Evolutionary conservation across 2,113 vertebrate genomes (phyloP).

Genomic region (Bambusicola thoracicus): DNA sequence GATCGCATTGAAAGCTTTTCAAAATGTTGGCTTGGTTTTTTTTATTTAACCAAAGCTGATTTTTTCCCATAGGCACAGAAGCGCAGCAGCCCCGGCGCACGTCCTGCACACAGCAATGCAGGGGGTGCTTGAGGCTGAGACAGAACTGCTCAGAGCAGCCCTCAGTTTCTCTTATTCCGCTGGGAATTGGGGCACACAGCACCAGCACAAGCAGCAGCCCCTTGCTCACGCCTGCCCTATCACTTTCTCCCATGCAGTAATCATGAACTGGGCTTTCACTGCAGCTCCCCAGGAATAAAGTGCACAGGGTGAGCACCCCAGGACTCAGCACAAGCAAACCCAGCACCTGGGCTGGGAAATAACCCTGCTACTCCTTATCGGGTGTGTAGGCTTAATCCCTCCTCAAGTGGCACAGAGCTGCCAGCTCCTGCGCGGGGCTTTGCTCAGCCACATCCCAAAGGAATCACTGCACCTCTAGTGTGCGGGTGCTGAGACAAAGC

Average conservation of each 20-base stretch:
- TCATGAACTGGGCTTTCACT: accelerated
- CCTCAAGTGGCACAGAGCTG: not conserved
- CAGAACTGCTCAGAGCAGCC: not conserved
- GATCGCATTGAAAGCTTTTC: slow-evolving; percentile 25
- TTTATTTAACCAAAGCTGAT: not conserved
- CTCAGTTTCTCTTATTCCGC: not conserved
- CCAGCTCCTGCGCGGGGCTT: not conserved
- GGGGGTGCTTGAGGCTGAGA: not conserved
- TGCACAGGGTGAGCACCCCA: accelerated
- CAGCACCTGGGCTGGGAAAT: not conserved
- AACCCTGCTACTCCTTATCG: not conserved
- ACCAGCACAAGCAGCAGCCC: not conserved
- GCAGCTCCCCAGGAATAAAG: not conserved
- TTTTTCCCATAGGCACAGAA: not conserved
- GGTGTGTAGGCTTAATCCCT: not conserved
- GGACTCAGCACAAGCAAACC: not conserved
- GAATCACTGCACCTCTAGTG: not conserved
- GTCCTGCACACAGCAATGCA: not conserved
- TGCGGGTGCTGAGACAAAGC: not conserved
- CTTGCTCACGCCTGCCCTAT: not conserved
- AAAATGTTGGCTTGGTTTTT: not conserved
- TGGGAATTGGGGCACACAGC: not conserved
- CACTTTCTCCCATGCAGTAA: not conserved
- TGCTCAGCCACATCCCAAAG: not conserved
- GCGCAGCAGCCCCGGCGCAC: not conserved